Percentiles rank a stretch among this genome's conserved stretches.
These are phyloP conservation scores for Scolopax rusticola DNA, from an alignment of 2,797 vertebrate species.

Conservation along the genomic window DNA sequence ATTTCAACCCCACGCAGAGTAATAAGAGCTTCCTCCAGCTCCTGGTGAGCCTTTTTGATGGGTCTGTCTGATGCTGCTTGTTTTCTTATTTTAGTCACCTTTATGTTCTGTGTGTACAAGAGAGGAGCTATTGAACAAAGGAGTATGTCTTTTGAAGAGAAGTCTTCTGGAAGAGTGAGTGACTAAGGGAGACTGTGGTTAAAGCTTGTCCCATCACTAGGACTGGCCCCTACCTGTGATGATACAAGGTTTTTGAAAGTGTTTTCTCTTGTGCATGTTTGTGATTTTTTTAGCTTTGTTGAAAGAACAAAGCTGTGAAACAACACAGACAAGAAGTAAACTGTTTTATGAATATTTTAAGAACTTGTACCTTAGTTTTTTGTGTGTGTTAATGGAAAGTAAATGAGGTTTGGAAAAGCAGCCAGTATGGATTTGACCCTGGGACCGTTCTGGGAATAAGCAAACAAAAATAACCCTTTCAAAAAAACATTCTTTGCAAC, in stretches of 20 bases:
- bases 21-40: background rate
- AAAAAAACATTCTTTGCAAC: background rate
- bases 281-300: background rate
- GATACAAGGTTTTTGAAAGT: background rate
- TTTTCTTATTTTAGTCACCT: background rate
- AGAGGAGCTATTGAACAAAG: background rate
- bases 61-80: background rate
- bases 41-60: background rate
- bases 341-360: background rate
- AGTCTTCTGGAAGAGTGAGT: background rate
- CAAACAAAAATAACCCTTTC: slow-evolving; percentile 7
- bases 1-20: background rate
- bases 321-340: background rate
- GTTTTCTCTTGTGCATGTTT: background rate
- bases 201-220: background rate
- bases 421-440: background rate
- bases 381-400: background rate
- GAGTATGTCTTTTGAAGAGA: background rate
- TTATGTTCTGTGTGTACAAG: accelerated
- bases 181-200: background rate
- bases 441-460: background rate
- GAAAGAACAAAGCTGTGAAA: background rate
- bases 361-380: background rate
- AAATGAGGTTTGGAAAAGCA: background rate
- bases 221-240: background rate